phyloP scores from a whole-genome alignment of 2,888 invertebrate genomes.

The Zhuqinia jingwanae region DNA sequence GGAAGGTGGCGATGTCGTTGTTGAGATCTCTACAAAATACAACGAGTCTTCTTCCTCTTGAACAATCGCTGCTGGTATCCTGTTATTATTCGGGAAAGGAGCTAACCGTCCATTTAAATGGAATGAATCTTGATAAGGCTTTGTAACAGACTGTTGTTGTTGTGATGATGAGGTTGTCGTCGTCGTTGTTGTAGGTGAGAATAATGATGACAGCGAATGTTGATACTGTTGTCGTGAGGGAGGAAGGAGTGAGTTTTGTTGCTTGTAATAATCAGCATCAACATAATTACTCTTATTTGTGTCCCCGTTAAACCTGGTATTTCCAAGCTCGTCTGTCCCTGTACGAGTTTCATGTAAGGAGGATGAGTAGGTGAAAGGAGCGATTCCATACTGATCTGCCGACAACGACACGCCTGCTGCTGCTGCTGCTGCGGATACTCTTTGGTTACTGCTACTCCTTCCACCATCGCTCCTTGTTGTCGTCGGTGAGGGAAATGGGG shows the following conservation, averaged over 20 bases:
- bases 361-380: conserved; percentile 4
- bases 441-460: not conserved
- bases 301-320: conserved; percentile 68
- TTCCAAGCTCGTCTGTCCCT: conserved; percentile 67
- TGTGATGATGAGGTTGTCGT: conserved; percentile 25
- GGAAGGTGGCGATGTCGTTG: too few species aligned
- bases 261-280: conserved; percentile 65
- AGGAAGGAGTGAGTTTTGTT: conserved; percentile 60
- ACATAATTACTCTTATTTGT: conserved; percentile 68
- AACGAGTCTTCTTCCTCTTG: conserved; percentile 9
- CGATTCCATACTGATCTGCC: conserved; percentile 49
- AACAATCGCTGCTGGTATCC: conserved; percentile 4
- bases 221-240: conserved; percentile 48
- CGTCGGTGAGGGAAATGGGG: conserved; percentile 52
- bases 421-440: conserved; percentile 17
- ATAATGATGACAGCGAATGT: conserved; percentile 41
- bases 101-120: conserved; percentile 54
- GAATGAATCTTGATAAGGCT: conserved; percentile 58
- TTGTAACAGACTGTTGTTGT: conserved; percentile 52
- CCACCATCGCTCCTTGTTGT: conserved; percentile 25
- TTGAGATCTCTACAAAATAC: conserved; percentile 53
- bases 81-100: conserved; percentile 23
- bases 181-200: conserved; percentile 14
- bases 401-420: conserved; percentile 34
- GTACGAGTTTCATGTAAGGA: conserved; percentile 53